Evolutionary conservation across 1,140 invertebrate genomes (phyloP), one percentile per base, ranked within the genome.

Genomic region (Megalopta genalis): DNA sequence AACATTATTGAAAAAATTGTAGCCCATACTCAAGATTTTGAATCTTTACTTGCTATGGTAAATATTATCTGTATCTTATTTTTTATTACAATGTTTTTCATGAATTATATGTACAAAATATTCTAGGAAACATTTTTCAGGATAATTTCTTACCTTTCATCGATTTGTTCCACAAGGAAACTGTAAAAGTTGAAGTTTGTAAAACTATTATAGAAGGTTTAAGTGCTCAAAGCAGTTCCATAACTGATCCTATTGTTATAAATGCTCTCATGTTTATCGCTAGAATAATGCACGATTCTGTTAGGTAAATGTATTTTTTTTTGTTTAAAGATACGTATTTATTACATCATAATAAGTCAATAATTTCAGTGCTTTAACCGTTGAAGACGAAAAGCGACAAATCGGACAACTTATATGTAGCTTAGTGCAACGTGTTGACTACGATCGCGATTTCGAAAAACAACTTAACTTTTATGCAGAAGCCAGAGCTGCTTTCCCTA

Each of bases 391-490:
- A 91, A 95, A 95, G 69, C 95, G 97, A 81, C 95, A 97, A 90
- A 97, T 98, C 65, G 95, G 97, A 10, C 94, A 95, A 78, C 92
- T 99, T 27, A 97, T 99, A 69, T 97, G 96, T 82, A 95, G 94
- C 80, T 96, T 98, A 79, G 95, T 99, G 23, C 94, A 95, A 86
- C 94, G 95, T 68, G 96, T 99, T 8, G 94, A 96, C 83, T 98
- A 96, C 91, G 96, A 96, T 42, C 93, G 95, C 57, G 97, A 99
- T 92, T 96, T 98, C 91, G 98, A 98, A 91, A 96, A 97, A 87
- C 97, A 98, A 90, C 93, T 99, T 5, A 96, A 95, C 90, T 99
- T 99, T 93, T 99, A 98, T 93, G 98, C 97, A 5, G 98, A 99
- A 91, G 96, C 97, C 16, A 94, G 98, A 80, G 96, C 96, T 27